phyloP scores from a whole-genome alignment of 2,888 invertebrate genomes.

The Tuta absoluta region DNA sequence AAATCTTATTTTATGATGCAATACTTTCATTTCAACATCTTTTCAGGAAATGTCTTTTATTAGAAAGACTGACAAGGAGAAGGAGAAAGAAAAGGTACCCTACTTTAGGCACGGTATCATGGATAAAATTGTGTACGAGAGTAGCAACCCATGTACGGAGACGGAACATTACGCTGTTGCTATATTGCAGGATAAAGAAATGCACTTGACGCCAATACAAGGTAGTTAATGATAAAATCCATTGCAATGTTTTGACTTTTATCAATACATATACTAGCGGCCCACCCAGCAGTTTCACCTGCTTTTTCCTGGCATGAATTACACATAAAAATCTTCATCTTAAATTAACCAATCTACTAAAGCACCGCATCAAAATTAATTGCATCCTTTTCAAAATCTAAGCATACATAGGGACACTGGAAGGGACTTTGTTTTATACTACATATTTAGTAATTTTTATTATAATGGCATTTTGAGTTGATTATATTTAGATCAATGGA shows the following conservation, averaged over 20 bases:
- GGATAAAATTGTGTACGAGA: constrained; percentile 88
- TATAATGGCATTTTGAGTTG: too few relatives aligned
- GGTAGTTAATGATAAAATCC: constrained; percentile 55
- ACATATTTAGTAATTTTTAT: too few relatives aligned
- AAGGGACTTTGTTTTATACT: too few relatives aligned
- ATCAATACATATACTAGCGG: too few relatives aligned
- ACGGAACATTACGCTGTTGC: constrained; percentile 88
- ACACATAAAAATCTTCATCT: too few relatives aligned
- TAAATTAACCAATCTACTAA: too few relatives aligned
- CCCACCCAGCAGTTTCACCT: too few relatives aligned
- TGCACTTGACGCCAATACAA: constrained; percentile 92
- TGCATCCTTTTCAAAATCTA: too few relatives aligned
- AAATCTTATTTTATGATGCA: not conserved
- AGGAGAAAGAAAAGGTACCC: constrained; percentile 74
- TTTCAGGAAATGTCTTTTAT: constrained; percentile 14
- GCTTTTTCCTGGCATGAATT: too few relatives aligned
- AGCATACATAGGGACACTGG: too few relatives aligned
- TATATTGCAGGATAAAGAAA: constrained; percentile 86
- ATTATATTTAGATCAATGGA: too few relatives aligned
- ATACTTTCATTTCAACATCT: not conserved
- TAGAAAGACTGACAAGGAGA: constrained; percentile 32
- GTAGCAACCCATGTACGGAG: constrained; percentile 83
- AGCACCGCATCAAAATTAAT: too few relatives aligned
- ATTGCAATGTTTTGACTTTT: not conserved
- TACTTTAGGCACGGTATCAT: constrained; percentile 86